These are phyloP conservation scores for Elmis aenea DNA, from an alignment of 2,888 invertebrate species.

Conservation along the genomic window DNA sequence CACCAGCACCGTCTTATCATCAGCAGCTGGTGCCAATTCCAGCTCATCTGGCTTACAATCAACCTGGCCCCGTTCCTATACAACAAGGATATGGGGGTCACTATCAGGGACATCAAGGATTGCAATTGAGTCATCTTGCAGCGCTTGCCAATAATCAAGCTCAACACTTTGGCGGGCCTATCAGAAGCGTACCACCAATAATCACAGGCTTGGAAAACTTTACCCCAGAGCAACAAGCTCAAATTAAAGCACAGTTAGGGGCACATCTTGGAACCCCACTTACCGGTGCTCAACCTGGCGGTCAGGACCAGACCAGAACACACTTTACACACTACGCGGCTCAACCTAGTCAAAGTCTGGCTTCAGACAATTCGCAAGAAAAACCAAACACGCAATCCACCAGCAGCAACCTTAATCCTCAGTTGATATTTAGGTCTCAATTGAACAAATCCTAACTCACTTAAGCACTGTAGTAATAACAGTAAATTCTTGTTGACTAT, in stretches of 20 bases:
- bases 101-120: not conserved
- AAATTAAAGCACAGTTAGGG: slow-evolving; percentile 42
- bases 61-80: not conserved
- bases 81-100: not conserved
- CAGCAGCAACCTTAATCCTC: slow-evolving; percentile 11
- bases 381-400: slow-evolving; percentile 6
- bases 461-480: no score
- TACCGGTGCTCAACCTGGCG: slow-evolving; percentile 2
- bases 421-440: slow-evolving; percentile 20
- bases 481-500: no score
- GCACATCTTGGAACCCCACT: slow-evolving; percentile 32
- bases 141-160: slow-evolving; percentile 1
- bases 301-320: slow-evolving; percentile 4
- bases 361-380: slow-evolving; percentile 14
- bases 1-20: slow-evolving; percentile 6
- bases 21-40: not conserved
- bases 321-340: slow-evolving; percentile 4
- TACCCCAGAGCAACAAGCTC: slow-evolving; percentile 42
- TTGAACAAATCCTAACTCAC: no score
- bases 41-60: not conserved
- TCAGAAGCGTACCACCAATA: slow-evolving; percentile 37
- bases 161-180: slow-evolving; percentile 2
- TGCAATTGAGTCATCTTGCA: not conserved
- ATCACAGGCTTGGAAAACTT: slow-evolving; percentile 45
- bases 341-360: slow-evolving; percentile 8